Evolutionary conservation across 1,140 invertebrate species (phyloP).

Genomic region (Nylanderia fulva): DNA sequence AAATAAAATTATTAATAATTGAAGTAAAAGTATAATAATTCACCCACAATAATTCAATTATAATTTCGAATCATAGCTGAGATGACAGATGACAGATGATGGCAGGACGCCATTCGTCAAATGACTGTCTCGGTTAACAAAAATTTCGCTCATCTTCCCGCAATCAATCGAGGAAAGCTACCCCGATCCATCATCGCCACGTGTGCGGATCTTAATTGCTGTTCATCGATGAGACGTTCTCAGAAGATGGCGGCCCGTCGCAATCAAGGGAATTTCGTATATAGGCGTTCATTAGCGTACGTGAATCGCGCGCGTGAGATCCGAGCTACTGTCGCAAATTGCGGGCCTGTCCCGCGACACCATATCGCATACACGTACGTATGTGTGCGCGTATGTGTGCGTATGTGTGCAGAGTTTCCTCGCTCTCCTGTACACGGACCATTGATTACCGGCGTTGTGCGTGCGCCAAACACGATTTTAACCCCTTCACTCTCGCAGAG

Average conservation of each 20-base stretch:
- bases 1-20: too few relatives aligned
- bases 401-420: neutral
- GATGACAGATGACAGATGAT: neutral
- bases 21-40: too few relatives aligned
- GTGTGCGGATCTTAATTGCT: constrained; percentile 37
- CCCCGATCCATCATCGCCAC: constrained; percentile 47
- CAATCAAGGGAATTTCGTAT: constrained; percentile 47
- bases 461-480: constrained; percentile 5
- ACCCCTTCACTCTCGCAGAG: neutral
- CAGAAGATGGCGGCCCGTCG: constrained; percentile 4
- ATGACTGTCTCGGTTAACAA: neutral
- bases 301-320: constrained; percentile 4
- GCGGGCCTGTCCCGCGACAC: neutral
- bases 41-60: neutral
- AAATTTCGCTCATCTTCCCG: constrained; percentile 36
- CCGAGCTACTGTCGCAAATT: neutral
- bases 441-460: constrained; percentile 27
- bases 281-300: constrained; percentile 44
- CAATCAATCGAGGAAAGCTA: constrained; percentile 21
- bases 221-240: constrained; percentile 8
- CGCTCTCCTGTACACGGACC: neutral
- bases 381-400: too few relatives aligned
- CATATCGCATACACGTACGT: too few relatives aligned
- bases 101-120: constrained; percentile 17
- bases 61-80: neutral